Evolutionary conservation across 1,140 invertebrate genomes (phyloP).

Genomic region (Calliphora vicina): DNA sequence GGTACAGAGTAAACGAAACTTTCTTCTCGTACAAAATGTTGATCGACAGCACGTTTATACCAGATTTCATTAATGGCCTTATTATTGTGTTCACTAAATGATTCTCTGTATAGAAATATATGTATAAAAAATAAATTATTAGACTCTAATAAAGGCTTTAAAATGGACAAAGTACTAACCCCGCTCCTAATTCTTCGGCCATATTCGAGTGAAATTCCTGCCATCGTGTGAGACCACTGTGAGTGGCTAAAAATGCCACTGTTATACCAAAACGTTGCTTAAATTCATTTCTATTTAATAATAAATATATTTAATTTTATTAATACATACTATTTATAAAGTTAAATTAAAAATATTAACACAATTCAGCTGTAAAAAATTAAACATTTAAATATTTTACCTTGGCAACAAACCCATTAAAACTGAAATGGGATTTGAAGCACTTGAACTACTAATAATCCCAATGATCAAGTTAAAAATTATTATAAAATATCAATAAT

Average conservation of each 20-base stretch:
- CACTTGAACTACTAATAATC: constrained; percentile 51
- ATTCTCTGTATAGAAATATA: constrained; percentile 57
- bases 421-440: constrained; percentile 78
- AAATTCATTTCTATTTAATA: constrained; percentile 73
- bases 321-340: background rate
- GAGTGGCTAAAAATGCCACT: constrained; percentile 86
- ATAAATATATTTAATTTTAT: constrained; percentile 5
- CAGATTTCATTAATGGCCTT: constrained; percentile 90
- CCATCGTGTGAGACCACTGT: constrained; percentile 88
- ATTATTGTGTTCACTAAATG: constrained; percentile 71
- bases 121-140: background rate
- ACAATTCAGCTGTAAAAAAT: background rate
- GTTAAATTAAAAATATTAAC: background rate
- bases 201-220: constrained; percentile 72
- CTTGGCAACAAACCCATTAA: constrained; percentile 84
- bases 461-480: constrained; percentile 35
- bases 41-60: constrained; percentile 92
- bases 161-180: constrained; percentile 44
- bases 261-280: constrained; percentile 84
- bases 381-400: constrained; percentile 66
- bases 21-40: constrained; percentile 79
- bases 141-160: too few species aligned
- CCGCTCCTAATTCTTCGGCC: constrained; percentile 52
- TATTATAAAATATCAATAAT: too few species aligned
- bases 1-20: constrained; percentile 90